These are phyloP conservation scores for Bagarius yarrelli DNA, from an alignment of 2,113 vertebrate genomes.

Conservation along the genomic window DNA sequence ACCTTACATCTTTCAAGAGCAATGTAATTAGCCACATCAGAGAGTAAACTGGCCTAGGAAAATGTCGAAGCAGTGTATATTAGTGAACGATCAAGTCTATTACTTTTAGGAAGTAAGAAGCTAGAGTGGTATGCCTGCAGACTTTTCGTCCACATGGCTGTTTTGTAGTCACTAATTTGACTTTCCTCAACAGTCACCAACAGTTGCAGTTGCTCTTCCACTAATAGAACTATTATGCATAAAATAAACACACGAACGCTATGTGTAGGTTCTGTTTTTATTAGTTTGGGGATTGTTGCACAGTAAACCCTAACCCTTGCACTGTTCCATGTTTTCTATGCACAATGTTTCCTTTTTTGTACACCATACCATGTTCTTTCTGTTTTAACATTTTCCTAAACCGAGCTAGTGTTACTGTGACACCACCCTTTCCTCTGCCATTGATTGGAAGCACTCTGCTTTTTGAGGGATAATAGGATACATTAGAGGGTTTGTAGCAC, in stretches of 20 bases:
- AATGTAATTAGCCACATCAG: background rate
- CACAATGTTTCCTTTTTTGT: background rate
- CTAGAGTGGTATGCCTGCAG: background rate
- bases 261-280: background rate
- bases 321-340: background rate
- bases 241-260: background rate
- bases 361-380: too few relatives aligned
- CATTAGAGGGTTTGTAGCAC: conserved; percentile 21
- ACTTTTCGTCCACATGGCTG: background rate
- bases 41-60: background rate
- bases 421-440: background rate
- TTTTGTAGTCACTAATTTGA: conserved; percentile 9
- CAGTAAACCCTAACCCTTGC: background rate
- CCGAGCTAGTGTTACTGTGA: background rate
- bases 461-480: conserved; percentile 1
- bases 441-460: background rate
- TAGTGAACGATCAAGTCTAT: background rate
- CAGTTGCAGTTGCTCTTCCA: background rate
- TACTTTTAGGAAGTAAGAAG: background rate
- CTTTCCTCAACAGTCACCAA: conserved; percentile 10
- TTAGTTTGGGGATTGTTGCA: background rate
- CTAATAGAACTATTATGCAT: background rate
- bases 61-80: background rate
- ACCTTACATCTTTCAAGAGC: background rate
- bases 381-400: background rate